These are phyloP conservation scores for Brachypteracias leptosomus DNA, from an alignment of 2,113 vertebrate species.

Conservation along the genomic window DNA sequence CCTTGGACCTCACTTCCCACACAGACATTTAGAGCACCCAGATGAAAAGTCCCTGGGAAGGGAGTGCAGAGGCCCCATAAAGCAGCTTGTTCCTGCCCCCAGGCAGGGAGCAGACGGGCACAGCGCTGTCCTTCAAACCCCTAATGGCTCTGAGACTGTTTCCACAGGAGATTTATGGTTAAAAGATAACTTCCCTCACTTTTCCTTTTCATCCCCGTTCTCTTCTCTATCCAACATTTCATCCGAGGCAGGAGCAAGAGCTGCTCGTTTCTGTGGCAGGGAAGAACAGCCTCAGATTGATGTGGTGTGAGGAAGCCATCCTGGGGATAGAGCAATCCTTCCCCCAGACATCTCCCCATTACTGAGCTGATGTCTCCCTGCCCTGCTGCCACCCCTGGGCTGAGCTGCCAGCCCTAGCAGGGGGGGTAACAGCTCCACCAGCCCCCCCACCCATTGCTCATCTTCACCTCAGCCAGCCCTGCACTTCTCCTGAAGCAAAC, in stretches of 20 bases:
- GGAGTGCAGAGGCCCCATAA: background rate
- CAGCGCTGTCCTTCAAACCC: background rate
- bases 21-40: background rate
- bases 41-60: background rate
- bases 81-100: background rate
- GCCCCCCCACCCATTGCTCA: conserved; percentile 44
- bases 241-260: conserved; percentile 65
- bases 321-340: conserved; percentile 81
- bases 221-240: conserved; percentile 65
- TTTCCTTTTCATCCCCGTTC: conserved; percentile 61
- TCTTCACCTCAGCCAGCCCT: conserved; percentile 47
- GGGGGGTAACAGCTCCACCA: conserved; percentile 14
- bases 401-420: conserved; percentile 67
- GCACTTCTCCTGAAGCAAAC: conserved; percentile 34
- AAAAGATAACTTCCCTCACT: conserved; percentile 67
- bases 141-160: conserved; percentile 3
- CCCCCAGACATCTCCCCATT: conserved; percentile 81
- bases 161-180: conserved; percentile 63
- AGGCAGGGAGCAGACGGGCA: background rate
- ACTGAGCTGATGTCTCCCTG: conserved; percentile 72
- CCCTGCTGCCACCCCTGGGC: conserved; percentile 65
- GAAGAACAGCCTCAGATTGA: conserved; percentile 78
- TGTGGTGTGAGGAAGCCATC: conserved; percentile 72
- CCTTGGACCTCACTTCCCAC: background rate
- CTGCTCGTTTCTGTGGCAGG: conserved; percentile 69